A percentile compares a stretch with the other conserved stretches of the same genome.
Evolutionary conservation across 1,140 invertebrate species (phyloP).

Genomic region (Euglossa dilemma): DNA sequence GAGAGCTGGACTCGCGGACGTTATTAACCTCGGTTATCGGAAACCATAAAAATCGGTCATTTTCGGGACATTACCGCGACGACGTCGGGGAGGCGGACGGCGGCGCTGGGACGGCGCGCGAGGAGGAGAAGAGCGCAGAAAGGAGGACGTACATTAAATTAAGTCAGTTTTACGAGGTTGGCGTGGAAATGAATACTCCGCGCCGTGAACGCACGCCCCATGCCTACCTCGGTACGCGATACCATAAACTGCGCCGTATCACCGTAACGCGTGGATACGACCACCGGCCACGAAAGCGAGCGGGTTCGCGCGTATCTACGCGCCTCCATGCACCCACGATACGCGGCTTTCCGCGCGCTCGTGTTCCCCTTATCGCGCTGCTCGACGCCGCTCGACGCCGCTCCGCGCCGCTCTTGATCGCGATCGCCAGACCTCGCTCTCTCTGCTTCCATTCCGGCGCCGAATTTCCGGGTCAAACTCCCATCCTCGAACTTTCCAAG

Average conservation of each 20-base stretch:
- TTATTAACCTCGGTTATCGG: not conserved
- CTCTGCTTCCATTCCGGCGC: too few species aligned
- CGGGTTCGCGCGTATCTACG: constrained; percentile 46
- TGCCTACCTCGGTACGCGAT: constrained; percentile 73
- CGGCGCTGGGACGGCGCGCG: not conserved
- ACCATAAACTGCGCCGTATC: constrained; percentile 77
- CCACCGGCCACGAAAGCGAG: constrained; percentile 68
- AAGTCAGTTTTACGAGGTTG: constrained; percentile 76
- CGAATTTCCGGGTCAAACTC: too few species aligned
- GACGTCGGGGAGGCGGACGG: constrained; percentile 8
- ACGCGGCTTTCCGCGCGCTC: constrained; percentile 26
- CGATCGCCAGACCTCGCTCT: not conserved
- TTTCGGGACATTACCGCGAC: constrained; percentile 59
- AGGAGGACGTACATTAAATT: constrained; percentile 72
- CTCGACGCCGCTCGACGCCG: constrained; percentile 16
- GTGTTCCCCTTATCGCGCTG: constrained; percentile 12
- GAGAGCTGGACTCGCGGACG: too few species aligned
- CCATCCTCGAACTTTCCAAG: too few species aligned
- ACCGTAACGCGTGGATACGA: constrained; percentile 70
- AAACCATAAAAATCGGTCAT: not conserved
- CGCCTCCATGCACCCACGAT: constrained; percentile 40
- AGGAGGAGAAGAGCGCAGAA: not conserved
- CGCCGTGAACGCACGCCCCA: constrained; percentile 51
- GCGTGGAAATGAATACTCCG: constrained; percentile 76
- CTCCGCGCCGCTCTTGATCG: constrained; percentile 14